Base-by-base conservation (phyloP, 2,888 invertebrate genomes). In the Limnephilus auricula region DNA sequence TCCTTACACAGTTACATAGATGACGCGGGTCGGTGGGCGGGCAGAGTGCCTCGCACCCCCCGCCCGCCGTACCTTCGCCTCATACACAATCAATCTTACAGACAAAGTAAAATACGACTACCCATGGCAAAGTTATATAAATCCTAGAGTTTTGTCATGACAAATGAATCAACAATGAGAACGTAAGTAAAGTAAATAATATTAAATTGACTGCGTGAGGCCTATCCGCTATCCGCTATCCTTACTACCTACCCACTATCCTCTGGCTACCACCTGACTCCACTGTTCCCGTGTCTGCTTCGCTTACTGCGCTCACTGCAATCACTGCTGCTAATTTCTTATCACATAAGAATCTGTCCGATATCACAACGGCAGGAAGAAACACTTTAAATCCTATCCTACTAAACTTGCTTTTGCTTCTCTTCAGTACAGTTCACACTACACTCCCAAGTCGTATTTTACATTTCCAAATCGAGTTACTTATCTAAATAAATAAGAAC, bases 21-120 rank as follows among this genome's bases (percentile, higher is more conserved):
- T 89, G 90, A 91, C 87, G 95, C 95, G 90, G 79, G 90, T 82
- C n/a, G 65, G 89, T 32, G 31, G 85, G 89, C 65, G 91, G 89
- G 89, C 25, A 87, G 87, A 37, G 40, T 37, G 65, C 30, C 31
- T 50, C 12, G 37, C 50, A 83, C 83, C 32, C 50, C 45, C 80
- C 30, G 80, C 82, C 34, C 82, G 34, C 82, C 82, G n/a, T 34
- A 32, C 32, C 34, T 34, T 15, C 32, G 34, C 34, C 34, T 82
- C 82, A 2, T n/a, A 90, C 9, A 84, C 65, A 78, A 90, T 84
- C 84, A 90, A 84, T 32, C 79, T 85, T 87, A 90, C 80, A 90
- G 90, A 82, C 79, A 91, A 89, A 88, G 65, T 34, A 91, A 82
- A 91, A 91, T 40, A 89, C 88, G 84, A 84, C 83, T 84, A 91